Conservation (phyloP, 2,888 invertebrate species). For the Aporophyla nigra region DNA sequence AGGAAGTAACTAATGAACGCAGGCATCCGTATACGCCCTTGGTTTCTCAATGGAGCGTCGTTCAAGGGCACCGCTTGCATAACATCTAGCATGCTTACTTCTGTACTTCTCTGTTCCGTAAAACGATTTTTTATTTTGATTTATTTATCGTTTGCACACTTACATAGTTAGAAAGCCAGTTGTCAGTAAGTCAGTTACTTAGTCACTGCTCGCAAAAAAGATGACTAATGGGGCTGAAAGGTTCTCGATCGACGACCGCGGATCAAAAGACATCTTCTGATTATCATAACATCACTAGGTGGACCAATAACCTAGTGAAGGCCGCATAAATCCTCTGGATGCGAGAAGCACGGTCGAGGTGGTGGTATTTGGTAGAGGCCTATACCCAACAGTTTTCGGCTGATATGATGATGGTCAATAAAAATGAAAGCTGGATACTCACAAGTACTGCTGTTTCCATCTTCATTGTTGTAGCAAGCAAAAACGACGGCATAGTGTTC, state of each 20-base stretch:
- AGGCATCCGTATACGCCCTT: slow-evolving; percentile 1
- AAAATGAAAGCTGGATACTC: slow-evolving; percentile 69
- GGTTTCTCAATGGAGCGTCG: background rate
- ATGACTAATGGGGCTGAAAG: too few species aligned
- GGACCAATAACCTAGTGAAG: too few species aligned
- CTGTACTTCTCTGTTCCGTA: background rate
- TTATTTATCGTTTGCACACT: background rate
- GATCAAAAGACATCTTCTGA: too few species aligned
- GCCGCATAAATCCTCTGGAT: too few species aligned
- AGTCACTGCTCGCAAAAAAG: too few species aligned
- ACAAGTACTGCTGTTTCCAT: slow-evolving; percentile 84
- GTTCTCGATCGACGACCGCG: too few species aligned
- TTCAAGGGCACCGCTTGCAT: slow-evolving; percentile 7
- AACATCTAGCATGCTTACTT: slow-evolving; percentile 1
- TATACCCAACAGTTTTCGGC: too few species aligned
- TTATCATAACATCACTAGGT: too few species aligned
- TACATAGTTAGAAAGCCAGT: background rate
- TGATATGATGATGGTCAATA: background rate
- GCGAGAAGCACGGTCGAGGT: too few species aligned
- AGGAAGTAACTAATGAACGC: background rate
- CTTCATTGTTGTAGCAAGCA: slow-evolving; percentile 81
- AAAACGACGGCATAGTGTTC: slow-evolving; percentile 87
- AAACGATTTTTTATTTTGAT: background rate
- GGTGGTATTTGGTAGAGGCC: too few species aligned
- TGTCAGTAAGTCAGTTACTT: too few species aligned